phyloP scores from a whole-genome alignment of 1,140 invertebrate species.

The Notospermus geniculatus region DNA sequence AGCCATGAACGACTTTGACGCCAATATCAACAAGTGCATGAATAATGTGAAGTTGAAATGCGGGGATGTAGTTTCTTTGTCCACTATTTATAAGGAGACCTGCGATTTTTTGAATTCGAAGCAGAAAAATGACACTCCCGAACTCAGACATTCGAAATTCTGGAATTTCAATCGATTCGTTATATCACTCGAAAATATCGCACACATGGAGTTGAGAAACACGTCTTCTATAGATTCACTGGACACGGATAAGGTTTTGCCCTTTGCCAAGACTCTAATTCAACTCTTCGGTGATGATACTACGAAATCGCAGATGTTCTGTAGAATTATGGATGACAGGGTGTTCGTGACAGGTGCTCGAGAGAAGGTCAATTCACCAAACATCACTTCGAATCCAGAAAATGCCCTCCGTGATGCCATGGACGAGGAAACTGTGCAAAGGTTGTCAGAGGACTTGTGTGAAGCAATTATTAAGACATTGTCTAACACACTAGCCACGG shows the following conservation, averaged over 20 bases:
- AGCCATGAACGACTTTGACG: conserved; percentile 1
- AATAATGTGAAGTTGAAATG: neutral
- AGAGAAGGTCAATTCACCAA: conserved; percentile 5
- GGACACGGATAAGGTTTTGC: conserved; percentile 7
- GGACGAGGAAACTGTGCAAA: neutral
- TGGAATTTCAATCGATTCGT: neutral
- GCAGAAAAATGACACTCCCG: conserved; percentile 5
- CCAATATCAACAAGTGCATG: conserved; percentile 4
- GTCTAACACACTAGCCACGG: conserved; percentile 5
- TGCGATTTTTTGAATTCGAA: conserved; percentile 9
- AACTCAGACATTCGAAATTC: conserved; percentile 7
- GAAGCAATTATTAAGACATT: conserved; percentile 8
- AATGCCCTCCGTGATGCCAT: conserved; percentile 1
- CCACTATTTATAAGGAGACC: conserved; percentile 6
- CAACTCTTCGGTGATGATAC: conserved; percentile 5
- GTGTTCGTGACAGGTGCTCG: neutral
- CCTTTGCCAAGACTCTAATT: conserved; percentile 3
- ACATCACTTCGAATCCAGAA: neutral
- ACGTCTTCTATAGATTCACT: conserved; percentile 1
- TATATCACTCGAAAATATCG: neutral
- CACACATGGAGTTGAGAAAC: neutral
- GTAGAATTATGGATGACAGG: conserved; percentile 10
- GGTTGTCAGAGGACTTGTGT: conserved; percentile 3
- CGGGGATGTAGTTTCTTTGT: conserved; percentile 6
- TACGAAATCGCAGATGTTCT: conserved; percentile 6